Evolutionary conservation across 2,888 invertebrate genomes (phyloP), one percentile per base, ranked within the genome.

Genomic region (Anodontia alba): DNA sequence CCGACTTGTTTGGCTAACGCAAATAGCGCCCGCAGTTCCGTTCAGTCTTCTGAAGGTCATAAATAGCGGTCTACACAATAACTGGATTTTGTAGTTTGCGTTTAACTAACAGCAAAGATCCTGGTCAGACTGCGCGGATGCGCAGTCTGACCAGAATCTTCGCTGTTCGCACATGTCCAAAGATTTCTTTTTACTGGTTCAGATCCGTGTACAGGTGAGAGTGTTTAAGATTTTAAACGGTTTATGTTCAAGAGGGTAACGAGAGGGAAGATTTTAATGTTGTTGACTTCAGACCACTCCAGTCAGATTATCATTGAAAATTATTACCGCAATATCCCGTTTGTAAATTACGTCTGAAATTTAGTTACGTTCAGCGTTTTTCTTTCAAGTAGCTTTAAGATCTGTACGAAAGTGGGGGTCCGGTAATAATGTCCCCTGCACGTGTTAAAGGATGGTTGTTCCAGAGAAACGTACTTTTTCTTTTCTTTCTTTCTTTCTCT

Each of bases 281-380:
- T 62, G 20, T 62, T 62, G 62, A 62, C 62, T 62, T 33, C 23
- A 33, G 33, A 62, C 1, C 62, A 62, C 62, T 62, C 23, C 33
- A 33, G 23, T 1, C 1, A 62, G 62, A 62, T 62, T 62, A 62
- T 33, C 62, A 62, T 62, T 62, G 31, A 20, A 31, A 3, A 8
- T n/a, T 62, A 12, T 20, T 15, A 62, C 62, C 62, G 29, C 62
- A 62, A 62, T 62, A 62, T 62, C 62, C 62, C n/a, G 62, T 33
- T 3, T 62, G 8, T 54, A 54, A 54, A 54, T 54, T 12, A 54
- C 3, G 46, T 46, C 46, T 20, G 46, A 20, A 12, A 46, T n/a
- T n/a, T n/a, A n/a, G n/a, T n/a, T n/a, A n/a, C n/a, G n/a, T n/a
- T n/a, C n/a, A n/a, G n/a, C n/a, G n/a, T n/a, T n/a, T n/a, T n/a